These are phyloP conservation scores for Arge pagana DNA, from an alignment of 2,888 invertebrate genomes.

Conservation along the genomic window DNA sequence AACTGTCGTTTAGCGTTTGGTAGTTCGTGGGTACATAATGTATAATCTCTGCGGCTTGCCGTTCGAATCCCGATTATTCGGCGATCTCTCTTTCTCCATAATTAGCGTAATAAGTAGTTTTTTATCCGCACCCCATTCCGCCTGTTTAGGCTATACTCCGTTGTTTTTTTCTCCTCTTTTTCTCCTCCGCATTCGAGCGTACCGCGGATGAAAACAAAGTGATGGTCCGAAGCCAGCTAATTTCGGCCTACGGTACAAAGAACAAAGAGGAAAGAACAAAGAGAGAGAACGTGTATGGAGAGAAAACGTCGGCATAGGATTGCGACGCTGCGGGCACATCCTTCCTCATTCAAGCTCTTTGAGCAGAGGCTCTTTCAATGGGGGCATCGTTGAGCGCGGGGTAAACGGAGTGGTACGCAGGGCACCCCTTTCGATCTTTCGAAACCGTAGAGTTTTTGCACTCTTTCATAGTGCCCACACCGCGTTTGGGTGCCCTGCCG, in stretches of 20 bases:
- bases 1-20: not conserved
- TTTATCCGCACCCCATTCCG: no score
- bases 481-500: not conserved
- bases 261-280: conserved; percentile 8
- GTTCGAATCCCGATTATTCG: conserved; percentile 10
- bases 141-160: no score
- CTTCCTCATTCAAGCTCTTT: conserved; percentile 19
- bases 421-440: conserved; percentile 17
- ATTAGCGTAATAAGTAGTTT: conserved; percentile 21
- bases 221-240: conserved; percentile 53
- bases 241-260: conserved; percentile 43
- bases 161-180: not conserved
- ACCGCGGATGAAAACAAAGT: conserved; percentile 50
- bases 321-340: conserved; percentile 12
- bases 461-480: not conserved
- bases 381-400: no score
- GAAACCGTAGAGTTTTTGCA: conserved; percentile 14
- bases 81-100: not conserved
- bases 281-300: not conserved
- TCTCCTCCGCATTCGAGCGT: not conserved
- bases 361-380: conserved; percentile 3
- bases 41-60: no score
- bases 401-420: no score
- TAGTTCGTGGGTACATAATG: no score
- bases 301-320: not conserved